Conservation (phyloP, 2,888 invertebrate genomes). For the Sturmia bella region DNA sequence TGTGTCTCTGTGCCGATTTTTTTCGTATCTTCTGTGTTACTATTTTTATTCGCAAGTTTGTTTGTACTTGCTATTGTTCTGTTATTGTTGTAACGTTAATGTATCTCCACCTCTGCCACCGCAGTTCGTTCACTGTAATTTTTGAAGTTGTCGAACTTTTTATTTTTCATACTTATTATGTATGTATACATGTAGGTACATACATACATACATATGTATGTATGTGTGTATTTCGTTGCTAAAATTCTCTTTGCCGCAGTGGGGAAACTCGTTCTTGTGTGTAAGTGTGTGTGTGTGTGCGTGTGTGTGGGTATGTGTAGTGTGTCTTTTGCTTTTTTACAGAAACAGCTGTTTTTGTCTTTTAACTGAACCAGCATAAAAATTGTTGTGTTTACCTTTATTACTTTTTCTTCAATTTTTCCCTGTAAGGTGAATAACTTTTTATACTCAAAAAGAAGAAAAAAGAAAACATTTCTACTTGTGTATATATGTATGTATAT, state of each 20-base stretch:
- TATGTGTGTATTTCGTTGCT: slow-evolving; percentile 27
- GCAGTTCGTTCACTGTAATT: slow-evolving; percentile 62
- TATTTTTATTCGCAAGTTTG: slow-evolving; percentile 65
- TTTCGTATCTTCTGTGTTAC: slow-evolving; percentile 49
- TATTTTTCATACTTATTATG: slow-evolving; percentile 5
- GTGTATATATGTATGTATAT: not conserved
- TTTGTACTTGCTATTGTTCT: slow-evolving; percentile 9
- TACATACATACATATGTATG: too few relatives aligned
- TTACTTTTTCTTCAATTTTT: slow-evolving; percentile 17
- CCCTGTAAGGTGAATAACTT: slow-evolving; percentile 66
- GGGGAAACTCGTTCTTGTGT: not conserved
- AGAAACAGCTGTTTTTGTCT: slow-evolving; percentile 64
- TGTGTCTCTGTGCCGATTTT: slow-evolving; percentile 80
- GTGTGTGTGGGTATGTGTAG: not conserved
- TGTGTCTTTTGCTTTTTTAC: not conserved
- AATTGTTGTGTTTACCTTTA: slow-evolving; percentile 49
- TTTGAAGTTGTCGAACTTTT: slow-evolving; percentile 39
- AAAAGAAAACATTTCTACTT: not conserved
- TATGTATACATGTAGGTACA: too few relatives aligned
- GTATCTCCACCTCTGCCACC: slow-evolving; percentile 44
- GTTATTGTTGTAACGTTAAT: slow-evolving; percentile 38
- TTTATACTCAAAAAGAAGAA: slow-evolving; percentile 12
- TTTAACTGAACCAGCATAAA: slow-evolving; percentile 45
- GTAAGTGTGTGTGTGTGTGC: too few relatives aligned
- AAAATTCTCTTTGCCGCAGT: slow-evolving; percentile 63